Conservation (phyloP, 2,888 invertebrate species). For the Acleris cristana region DNA sequence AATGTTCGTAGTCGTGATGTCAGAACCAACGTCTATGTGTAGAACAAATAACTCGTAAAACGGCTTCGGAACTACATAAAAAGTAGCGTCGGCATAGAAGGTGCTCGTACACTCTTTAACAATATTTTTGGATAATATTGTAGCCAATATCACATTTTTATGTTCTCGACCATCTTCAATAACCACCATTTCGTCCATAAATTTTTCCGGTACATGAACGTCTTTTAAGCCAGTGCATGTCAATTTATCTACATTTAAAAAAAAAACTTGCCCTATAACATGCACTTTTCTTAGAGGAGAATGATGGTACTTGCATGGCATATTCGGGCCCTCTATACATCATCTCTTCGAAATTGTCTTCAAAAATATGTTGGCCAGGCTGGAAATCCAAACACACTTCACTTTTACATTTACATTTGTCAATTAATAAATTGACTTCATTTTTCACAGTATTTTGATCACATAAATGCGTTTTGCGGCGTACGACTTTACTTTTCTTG, state of each 20-base stretch:
- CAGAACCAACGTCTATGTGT: background rate
- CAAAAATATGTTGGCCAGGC: background rate
- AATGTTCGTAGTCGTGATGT: background rate
- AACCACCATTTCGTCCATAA: background rate
- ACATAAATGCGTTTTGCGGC: background rate
- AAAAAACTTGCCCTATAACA: background rate
- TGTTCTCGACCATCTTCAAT: background rate
- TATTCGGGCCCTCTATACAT: background rate
- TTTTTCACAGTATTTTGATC: background rate
- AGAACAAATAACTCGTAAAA: slow-evolving; percentile 1
- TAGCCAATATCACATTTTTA: background rate
- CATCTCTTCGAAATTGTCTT: background rate
- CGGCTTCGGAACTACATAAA: slow-evolving; percentile 1
- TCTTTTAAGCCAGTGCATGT: background rate
- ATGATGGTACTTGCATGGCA: background rate
- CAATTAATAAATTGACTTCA: background rate
- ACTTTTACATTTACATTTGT: background rate
- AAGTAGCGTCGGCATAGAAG: background rate
- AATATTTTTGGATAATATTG: slow-evolving; percentile 3
- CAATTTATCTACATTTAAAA: background rate
- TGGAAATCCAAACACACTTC: background rate
- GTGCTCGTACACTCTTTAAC: background rate
- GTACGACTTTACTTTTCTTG: background rate
- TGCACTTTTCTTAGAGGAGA: background rate
- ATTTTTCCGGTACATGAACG: background rate